These are phyloP conservation scores for Aphelinus certus DNA, from an alignment of 1,140 invertebrate genomes.

Conservation along the genomic window DNA sequence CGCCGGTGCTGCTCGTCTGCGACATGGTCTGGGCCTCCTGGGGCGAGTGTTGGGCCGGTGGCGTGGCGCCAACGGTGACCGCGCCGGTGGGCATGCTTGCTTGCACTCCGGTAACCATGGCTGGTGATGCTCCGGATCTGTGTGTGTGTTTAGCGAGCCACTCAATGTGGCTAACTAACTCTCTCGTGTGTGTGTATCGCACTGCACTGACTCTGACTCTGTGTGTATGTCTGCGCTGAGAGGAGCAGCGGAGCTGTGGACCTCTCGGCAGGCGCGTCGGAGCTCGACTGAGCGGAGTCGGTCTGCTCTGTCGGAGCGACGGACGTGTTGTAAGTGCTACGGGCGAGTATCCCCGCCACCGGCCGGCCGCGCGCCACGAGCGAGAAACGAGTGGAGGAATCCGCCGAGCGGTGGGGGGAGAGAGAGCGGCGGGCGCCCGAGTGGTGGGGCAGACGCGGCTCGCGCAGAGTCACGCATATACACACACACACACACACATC, in stretches of 20 bases:
- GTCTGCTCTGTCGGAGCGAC: no score
- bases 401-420: slow-evolving; percentile 54
- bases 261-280: slow-evolving; percentile 55
- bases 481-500: slow-evolving; percentile 41
- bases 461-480: slow-evolving; percentile 48
- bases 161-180: slow-evolving; percentile 1
- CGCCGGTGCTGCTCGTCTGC: slow-evolving; percentile 46
- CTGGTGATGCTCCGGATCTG: background rate
- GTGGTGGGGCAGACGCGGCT: slow-evolving; percentile 53
- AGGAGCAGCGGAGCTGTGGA: slow-evolving; percentile 40
- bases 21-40: slow-evolving; percentile 63
- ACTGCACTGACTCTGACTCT: background rate
- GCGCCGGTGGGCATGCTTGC: slow-evolving; percentile 63
- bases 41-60: slow-evolving; percentile 63
- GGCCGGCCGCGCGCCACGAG: no score
- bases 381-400: slow-evolving; percentile 38
- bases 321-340: background rate
- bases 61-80: slow-evolving; percentile 62
- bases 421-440: slow-evolving; percentile 43
- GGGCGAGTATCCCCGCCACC: background rate
- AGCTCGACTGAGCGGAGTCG: slow-evolving; percentile 54
- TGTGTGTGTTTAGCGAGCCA: background rate
- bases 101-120: slow-evolving; percentile 65
- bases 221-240: background rate
- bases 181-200: slow-evolving; percentile 10